These are phyloP conservation scores for Antechinus stuartii DNA, from an alignment of 2,113 vertebrate genomes.

Conservation along the genomic window DNA sequence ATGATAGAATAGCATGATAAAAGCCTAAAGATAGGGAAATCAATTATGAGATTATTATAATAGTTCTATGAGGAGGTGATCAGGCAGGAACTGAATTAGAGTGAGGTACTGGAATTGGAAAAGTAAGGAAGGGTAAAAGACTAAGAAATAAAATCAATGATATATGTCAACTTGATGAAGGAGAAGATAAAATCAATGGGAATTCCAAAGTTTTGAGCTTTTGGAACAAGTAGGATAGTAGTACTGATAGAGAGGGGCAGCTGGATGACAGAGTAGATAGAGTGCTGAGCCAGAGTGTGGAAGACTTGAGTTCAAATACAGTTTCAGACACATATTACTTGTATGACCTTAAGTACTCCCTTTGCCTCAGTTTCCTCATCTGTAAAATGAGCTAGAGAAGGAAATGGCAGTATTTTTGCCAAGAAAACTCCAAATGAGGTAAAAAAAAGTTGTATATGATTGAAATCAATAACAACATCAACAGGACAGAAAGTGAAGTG, in stretches of 20 bases:
- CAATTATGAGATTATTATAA: not conserved
- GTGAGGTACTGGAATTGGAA: not conserved
- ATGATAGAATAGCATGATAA: not conserved
- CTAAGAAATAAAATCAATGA: not conserved
- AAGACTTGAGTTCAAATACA: not conserved
- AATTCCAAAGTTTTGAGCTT: not conserved
- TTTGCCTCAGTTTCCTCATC: not conserved
- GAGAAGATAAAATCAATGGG: not conserved
- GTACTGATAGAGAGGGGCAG: not conserved
- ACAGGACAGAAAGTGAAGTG: not conserved
- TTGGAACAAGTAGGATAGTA: not conserved
- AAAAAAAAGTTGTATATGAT: not conserved
- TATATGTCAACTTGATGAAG: not conserved
- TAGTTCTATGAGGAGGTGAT: not conserved
- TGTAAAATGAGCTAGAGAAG: not conserved
- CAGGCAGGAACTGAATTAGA: not conserved
- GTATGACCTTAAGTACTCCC: not conserved
- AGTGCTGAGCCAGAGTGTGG: not conserved
- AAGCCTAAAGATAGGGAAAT: not conserved
- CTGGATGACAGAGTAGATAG: not conserved
- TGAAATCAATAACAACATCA: not conserved
- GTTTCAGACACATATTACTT: not conserved
- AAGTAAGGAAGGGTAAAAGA: not conserved
- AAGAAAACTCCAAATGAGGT: not conserved
- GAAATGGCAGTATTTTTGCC: not conserved